Evolutionary conservation across 1,140 invertebrate genomes (phyloP), one percentile per base, ranked within the genome.

Genomic region (Drosophila teissieri): DNA sequence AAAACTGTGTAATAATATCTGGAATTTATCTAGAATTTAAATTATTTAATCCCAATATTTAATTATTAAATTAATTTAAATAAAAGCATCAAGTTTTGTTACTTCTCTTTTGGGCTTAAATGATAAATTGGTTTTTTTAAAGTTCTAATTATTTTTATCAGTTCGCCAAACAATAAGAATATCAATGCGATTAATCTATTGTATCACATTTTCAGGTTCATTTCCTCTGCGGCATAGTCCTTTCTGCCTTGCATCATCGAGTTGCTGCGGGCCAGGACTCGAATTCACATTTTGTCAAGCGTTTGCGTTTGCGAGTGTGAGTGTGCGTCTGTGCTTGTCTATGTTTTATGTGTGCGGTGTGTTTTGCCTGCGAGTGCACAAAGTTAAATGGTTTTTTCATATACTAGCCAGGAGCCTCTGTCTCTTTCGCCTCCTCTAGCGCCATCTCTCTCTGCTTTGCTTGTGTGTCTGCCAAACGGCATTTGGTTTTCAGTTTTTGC

Each of bases 361-460:
- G 53, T 49, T 65, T 78, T 65, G 58, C 49, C 54, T 67, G 68
- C 51, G 15, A 74, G 42, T 79, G 69, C 56, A 68, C 61, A 68
- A 62, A 79, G 77, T 79, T 73, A 79, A 79, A 79, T 78, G 55
- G 19, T 73, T 65, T 73, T 78, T 67, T 73, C 44, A 67, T 58
- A 63, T 55, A 74, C 48, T 37, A 40, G 44, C 42, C 14, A 19
- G 39, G 12, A 22, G 49, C 19, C n/a, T 44, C n/a, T 24, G 15
- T 12, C 19, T 14, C 12, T 42, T 7, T 52, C 2, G 24, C 8
- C 15, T 17, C 19, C 24, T 55, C 37, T 31, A 8, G 17, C 2
- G 11, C 22, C 42, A 2, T 39, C 44, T 51, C n/a, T 12, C 6
- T 48, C 27, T 44, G 7, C 36, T 51, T 8, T 49, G 14, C 27